Conservation (phyloP, 2,888 invertebrate genomes). For the Leptogaster cylindrica region DNA sequence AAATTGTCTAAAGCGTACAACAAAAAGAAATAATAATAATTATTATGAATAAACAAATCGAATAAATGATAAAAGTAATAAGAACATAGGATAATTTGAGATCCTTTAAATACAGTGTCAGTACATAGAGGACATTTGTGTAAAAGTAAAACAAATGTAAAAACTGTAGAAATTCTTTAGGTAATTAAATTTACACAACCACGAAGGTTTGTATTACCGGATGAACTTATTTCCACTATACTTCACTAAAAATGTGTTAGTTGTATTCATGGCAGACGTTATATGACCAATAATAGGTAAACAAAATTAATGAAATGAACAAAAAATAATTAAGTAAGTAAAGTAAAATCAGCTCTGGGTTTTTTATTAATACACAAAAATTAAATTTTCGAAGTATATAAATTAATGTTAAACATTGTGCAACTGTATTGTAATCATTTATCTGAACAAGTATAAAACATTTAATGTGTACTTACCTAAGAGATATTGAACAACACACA, state of each 20-base stretch:
- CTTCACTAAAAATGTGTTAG: background rate
- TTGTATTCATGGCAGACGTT: background rate
- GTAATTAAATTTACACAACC: slow-evolving; percentile 26
- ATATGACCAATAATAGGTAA: slow-evolving; percentile 8
- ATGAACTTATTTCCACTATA: slow-evolving; percentile 4
- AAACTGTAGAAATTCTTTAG: slow-evolving; percentile 25
- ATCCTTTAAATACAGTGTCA: slow-evolving; percentile 12
- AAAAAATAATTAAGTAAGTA: too few species aligned
- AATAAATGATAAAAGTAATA: slow-evolving; percentile 1
- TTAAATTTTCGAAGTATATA: slow-evolving; percentile 18
- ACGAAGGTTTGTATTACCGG: slow-evolving; percentile 13
- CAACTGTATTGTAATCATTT: slow-evolving; percentile 16
- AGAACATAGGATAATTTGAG: slow-evolving; percentile 13
- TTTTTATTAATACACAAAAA: slow-evolving; percentile 14
- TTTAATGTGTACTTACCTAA: slow-evolving; percentile 19
- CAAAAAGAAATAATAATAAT: too few species aligned
- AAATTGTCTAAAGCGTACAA: background rate
- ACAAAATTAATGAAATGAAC: background rate
- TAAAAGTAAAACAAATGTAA: slow-evolving; percentile 28
- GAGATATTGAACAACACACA: slow-evolving; percentile 11
- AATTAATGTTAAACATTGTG: slow-evolving; percentile 3
- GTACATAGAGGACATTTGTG: slow-evolving; percentile 18
- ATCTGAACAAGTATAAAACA: slow-evolving; percentile 14
- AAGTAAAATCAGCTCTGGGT: background rate
- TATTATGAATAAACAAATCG: too few species aligned